These are phyloP conservation scores for Galemys pyrenaicus DNA, from an alignment of 2,113 vertebrate genomes.

Conservation along the genomic window DNA sequence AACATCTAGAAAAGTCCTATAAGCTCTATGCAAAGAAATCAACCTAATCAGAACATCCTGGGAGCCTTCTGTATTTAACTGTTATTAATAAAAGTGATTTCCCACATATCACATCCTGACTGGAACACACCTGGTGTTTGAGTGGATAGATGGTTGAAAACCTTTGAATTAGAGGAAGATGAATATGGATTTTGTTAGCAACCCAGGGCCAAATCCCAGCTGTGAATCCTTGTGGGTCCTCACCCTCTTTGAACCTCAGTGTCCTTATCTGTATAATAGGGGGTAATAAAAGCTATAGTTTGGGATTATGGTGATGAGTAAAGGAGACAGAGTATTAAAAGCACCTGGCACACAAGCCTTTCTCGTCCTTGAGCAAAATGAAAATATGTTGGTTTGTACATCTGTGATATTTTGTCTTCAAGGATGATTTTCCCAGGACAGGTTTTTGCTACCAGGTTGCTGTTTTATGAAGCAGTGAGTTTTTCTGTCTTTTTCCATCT, in stretches of 20 bases:
- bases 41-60: neutral
- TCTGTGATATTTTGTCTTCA: neutral
- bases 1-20: neutral
- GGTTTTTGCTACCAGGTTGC: neutral
- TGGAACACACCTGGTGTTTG: neutral
- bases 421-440: neutral
- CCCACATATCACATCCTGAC: neutral
- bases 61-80: neutral
- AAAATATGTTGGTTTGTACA: neutral
- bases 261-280: neutral
- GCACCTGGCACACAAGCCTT: neutral
- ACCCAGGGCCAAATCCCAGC: neutral
- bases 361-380: neutral
- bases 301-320: neutral
- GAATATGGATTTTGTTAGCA: neutral
- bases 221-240: neutral
- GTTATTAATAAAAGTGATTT: constrained; percentile 1
- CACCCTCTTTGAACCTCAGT: neutral
- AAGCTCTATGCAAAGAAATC: neutral
- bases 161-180: neutral
- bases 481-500: neutral
- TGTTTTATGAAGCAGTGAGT: neutral
- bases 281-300: neutral
- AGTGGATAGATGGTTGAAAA: neutral
- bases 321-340: neutral